These are phyloP conservation scores for Fabriciana adippe DNA, from an alignment of 2,888 invertebrate species.

Conservation along the genomic window DNA sequence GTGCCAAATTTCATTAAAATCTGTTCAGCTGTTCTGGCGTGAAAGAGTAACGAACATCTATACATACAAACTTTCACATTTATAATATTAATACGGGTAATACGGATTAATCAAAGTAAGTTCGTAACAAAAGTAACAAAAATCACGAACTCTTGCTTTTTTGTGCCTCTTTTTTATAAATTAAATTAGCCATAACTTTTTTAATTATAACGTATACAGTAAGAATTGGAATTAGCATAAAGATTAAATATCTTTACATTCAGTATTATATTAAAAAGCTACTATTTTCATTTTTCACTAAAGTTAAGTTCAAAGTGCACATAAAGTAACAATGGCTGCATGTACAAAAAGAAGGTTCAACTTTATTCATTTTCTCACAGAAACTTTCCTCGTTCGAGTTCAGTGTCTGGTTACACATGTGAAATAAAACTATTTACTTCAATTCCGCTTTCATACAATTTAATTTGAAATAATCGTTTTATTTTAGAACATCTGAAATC, in stretches of 20 bases:
- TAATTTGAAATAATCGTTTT: slow-evolving; percentile 30
- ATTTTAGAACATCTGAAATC: slow-evolving; percentile 30
- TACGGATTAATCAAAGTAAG: too few relatives aligned
- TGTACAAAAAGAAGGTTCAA: slow-evolving; percentile 23
- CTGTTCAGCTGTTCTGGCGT: too few relatives aligned
- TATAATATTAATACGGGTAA: too few relatives aligned
- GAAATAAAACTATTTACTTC: slow-evolving; percentile 6
- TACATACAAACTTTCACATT: too few relatives aligned
- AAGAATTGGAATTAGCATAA: background rate
- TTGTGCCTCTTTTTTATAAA: too few relatives aligned
- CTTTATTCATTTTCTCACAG: slow-evolving; percentile 18
- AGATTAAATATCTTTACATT: background rate
- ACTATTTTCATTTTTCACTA: slow-evolving; percentile 1
- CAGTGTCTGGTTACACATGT: slow-evolving; percentile 15
- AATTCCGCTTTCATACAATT: slow-evolving; percentile 1
- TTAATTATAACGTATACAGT: too few relatives aligned
- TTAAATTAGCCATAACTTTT: too few relatives aligned
- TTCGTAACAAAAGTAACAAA: too few relatives aligned
- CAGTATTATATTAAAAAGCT: background rate
- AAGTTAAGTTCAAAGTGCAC: slow-evolving; percentile 1
- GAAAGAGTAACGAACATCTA: too few relatives aligned
- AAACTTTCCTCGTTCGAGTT: slow-evolving; percentile 53
- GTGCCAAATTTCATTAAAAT: too few relatives aligned
- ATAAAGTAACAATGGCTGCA: slow-evolving; percentile 3
- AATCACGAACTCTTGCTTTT: too few relatives aligned